phyloP scores from a whole-genome alignment of 2,888 invertebrate genomes.

The Halocaridina rubra region DNA sequence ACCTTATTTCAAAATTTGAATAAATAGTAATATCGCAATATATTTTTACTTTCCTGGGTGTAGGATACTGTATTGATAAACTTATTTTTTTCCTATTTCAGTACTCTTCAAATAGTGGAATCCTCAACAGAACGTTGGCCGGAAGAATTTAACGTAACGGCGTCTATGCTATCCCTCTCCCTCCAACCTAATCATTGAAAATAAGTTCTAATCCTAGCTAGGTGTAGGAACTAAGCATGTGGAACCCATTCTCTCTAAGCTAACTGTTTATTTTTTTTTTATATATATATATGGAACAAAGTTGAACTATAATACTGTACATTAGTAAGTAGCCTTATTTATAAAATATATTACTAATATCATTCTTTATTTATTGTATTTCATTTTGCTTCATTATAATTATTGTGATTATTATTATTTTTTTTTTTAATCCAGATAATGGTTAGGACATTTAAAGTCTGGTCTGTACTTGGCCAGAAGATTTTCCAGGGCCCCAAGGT shows the following conservation, averaged over 20 bases:
- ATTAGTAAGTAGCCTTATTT: constrained; percentile 56
- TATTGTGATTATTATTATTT: too few species aligned
- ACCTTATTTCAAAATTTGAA: too few species aligned
- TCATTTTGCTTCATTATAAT: too few species aligned
- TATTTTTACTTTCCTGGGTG: too few species aligned
- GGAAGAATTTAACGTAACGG: constrained; percentile 58
- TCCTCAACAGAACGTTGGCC: constrained; percentile 60
- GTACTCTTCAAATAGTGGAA: constrained; percentile 56
- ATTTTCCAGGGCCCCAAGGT: constrained; percentile 52
- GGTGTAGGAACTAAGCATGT: constrained; percentile 47
- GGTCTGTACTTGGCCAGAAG: constrained; percentile 23
- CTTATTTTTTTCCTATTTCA: constrained; percentile 16
- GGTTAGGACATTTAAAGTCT: constrained; percentile 40
- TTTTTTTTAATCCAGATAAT: constrained; percentile 48
- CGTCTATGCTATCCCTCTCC: constrained; percentile 62
- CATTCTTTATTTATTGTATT: constrained; percentile 38
- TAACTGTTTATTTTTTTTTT: constrained; percentile 53
- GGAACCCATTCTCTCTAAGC: constrained; percentile 47
- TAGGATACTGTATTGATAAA: too few species aligned
- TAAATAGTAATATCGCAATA: too few species aligned
- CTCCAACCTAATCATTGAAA: constrained; percentile 58
- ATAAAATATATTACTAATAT: constrained; percentile 42
- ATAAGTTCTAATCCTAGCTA: constrained; percentile 53
- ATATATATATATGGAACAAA: constrained; percentile 48
- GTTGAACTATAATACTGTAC: constrained; percentile 42